phyloP scores from a whole-genome alignment of 1,140 invertebrate genomes.

The Drosophila auraria region DNA sequence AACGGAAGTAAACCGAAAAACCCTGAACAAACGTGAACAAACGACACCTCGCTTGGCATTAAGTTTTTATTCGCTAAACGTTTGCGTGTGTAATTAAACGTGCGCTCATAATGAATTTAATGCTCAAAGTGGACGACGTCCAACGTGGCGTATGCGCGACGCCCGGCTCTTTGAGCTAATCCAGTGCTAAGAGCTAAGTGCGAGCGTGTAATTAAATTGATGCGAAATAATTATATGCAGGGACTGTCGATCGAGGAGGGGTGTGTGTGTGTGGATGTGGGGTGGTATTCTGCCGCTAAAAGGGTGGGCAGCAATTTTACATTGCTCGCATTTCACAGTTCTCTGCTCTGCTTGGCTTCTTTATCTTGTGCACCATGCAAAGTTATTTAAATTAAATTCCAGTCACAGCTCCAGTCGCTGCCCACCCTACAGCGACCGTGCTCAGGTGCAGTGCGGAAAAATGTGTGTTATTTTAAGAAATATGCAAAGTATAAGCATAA shows the following conservation, averaged over 20 bases:
- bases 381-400: conserved; percentile 84
- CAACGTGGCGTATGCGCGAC: conserved; percentile 54
- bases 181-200: conserved; percentile 49
- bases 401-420: conserved; percentile 38
- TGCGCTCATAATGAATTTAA: conserved; percentile 67
- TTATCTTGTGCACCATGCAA: conserved; percentile 45
- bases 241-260: neutral
- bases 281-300: neutral
- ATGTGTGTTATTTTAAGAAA: neutral
- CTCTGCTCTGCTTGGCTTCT: conserved; percentile 24
- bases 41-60: conserved; percentile 45
- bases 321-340: conserved; percentile 50
- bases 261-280: neutral
- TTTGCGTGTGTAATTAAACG: conserved; percentile 72
- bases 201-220: conserved; percentile 71
- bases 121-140: conserved; percentile 46
- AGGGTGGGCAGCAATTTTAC: conserved; percentile 33
- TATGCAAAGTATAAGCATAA: too few species aligned
- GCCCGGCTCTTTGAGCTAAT: conserved; percentile 64
- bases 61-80: conserved; percentile 49
- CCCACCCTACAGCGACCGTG: conserved; percentile 1
- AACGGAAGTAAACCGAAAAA: neutral
- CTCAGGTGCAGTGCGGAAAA: conserved; percentile 22
- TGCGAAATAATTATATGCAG: conserved; percentile 44
- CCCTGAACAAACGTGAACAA: conserved; percentile 46